Base-by-base conservation (phyloP, 2,113 vertebrate species). In the Hyperopisus bebe region DNA sequence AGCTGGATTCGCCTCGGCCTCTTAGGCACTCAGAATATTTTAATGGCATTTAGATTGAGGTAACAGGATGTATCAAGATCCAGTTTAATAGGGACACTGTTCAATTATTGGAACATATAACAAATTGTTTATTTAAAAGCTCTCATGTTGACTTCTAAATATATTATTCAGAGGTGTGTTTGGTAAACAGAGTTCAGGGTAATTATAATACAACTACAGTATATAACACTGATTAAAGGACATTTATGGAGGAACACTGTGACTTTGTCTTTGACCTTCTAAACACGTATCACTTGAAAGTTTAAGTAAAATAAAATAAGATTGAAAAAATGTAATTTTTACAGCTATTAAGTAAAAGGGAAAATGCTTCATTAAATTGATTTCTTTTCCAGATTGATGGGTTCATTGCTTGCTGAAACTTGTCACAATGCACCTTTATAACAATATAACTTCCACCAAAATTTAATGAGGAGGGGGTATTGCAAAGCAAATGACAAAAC, bases 131-230 rank as follows among this genome's bases (percentile, higher is more conserved):
- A 24, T 82, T 51, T 46, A 66, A 39, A 47, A 90, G 66, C 88
- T 66, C 9, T 94, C 93, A 92, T 94, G 93, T 94, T 93, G 92
- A 91, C 91, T 93, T 92, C 87, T 70, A 70, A 70, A 31, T 70
- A 70, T 70, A 96, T 96, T 94, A 95, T 95, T 95, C 94, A 91
- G 95, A 96, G 95, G 95, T 95, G 95, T 96, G 95, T 94, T 93
- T 93, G 94, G 95, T 96, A 96, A 96, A 96, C 96, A 95, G 95
- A 95, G 95, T 95, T 95, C 95, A 95, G 42, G 93, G 95, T 96
- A 96, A 96, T 96, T 96, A 95, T 96, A 93, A 94, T 70, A 53
- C 92, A 93, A 93, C 94, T 93, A n/a, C n/a, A n/a, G n/a, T n/a
- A 93, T 94, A 93, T 96, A 95, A 96, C 95, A 95, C 50, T 51